These are phyloP conservation scores for Ctenopoma kingsleyae DNA, from an alignment of 2,797 vertebrate species.

Conservation along the genomic window DNA sequence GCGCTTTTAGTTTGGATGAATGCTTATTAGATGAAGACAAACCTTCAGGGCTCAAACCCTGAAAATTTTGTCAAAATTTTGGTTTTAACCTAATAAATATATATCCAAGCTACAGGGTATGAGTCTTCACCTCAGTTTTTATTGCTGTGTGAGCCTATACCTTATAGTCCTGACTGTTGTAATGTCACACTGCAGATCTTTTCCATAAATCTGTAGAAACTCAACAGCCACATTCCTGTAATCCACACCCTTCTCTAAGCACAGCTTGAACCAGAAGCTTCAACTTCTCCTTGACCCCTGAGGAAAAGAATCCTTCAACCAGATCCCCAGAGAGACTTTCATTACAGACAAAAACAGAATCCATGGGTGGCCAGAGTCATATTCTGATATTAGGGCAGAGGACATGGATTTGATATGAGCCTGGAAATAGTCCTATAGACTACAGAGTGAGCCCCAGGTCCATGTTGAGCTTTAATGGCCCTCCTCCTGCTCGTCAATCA, in stretches of 20 bases:
- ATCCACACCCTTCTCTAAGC: slow-evolving; percentile 76
- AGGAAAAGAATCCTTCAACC: slow-evolving; percentile 79
- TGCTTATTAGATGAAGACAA: slow-evolving; percentile 37
- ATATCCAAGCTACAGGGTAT: neutral
- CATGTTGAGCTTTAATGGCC: slow-evolving; percentile 70
- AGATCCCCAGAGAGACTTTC: slow-evolving; percentile 80
- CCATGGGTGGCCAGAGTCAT: slow-evolving; percentile 77
- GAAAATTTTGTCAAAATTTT: slow-evolving; percentile 1
- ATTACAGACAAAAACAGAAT: slow-evolving; percentile 81
- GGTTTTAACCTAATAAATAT: slow-evolving; percentile 11
- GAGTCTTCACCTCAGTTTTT: neutral
- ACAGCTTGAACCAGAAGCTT: slow-evolving; percentile 75
- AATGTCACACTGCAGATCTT: slow-evolving; percentile 57
- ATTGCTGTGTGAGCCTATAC: slow-evolving; percentile 25
- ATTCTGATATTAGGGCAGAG: slow-evolving; percentile 80
- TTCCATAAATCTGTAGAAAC: slow-evolving; percentile 45
- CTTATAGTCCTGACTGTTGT: slow-evolving; percentile 29
- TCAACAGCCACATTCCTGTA: slow-evolving; percentile 75
- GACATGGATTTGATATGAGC: slow-evolving; percentile 75
- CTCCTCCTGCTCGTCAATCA: slow-evolving; percentile 80
- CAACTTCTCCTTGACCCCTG: slow-evolving; percentile 83
- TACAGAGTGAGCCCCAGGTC: slow-evolving; percentile 63
- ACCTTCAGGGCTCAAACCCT: slow-evolving; percentile 8
- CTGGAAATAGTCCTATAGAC: slow-evolving; percentile 71
- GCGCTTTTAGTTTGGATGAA: neutral